Percentiles rank a stretch among this genome's conserved stretches.
Conservation (phyloP, 2,113 vertebrate genomes). For the Pao palembangensis region DNA sequence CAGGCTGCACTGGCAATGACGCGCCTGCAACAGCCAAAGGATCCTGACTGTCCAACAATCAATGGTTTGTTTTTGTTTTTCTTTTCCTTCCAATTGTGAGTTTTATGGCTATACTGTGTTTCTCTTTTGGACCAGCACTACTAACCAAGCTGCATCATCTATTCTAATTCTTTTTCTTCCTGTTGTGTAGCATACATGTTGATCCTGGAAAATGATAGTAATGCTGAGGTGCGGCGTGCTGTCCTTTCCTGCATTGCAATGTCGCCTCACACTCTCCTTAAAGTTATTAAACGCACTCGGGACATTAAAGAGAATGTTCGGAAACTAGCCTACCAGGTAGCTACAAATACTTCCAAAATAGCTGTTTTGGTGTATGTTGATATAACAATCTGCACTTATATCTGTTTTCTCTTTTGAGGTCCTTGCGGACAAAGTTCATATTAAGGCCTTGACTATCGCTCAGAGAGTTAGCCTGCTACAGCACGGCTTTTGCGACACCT, state of each 20-base stretch:
- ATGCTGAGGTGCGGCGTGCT: constrained; percentile 88
- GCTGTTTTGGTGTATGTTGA: background rate
- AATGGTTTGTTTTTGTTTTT: constrained; percentile 71
- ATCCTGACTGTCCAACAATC: constrained; percentile 85
- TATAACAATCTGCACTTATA: background rate
- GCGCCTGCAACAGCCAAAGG: constrained; percentile 88
- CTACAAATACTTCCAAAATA: background rate
- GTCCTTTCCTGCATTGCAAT: constrained; percentile 91
- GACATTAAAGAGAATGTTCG: constrained; percentile 91
- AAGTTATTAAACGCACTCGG: constrained; percentile 85
- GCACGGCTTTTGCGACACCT: constrained; percentile 87
- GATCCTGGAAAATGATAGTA: constrained; percentile 89
- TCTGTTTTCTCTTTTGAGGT: constrained; percentile 73
- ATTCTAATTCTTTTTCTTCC: constrained; percentile 5
- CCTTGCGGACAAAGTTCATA: constrained; percentile 91
- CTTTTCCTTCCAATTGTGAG: no score
- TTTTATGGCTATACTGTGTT: background rate
- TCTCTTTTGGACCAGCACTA: background rate
- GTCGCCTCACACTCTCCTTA: constrained; percentile 81
- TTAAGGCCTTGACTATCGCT: constrained; percentile 88
- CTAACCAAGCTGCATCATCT: background rate
- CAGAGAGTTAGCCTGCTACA: constrained; percentile 91
- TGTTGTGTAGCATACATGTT: constrained; percentile 79
- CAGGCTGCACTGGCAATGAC: constrained; percentile 93
- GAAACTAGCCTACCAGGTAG: constrained; percentile 89